Percentiles rank a stretch among this genome's conserved stretches.
Conservation (phyloP, 2,113 vertebrate species). For the Amphiprion percula region DNA sequence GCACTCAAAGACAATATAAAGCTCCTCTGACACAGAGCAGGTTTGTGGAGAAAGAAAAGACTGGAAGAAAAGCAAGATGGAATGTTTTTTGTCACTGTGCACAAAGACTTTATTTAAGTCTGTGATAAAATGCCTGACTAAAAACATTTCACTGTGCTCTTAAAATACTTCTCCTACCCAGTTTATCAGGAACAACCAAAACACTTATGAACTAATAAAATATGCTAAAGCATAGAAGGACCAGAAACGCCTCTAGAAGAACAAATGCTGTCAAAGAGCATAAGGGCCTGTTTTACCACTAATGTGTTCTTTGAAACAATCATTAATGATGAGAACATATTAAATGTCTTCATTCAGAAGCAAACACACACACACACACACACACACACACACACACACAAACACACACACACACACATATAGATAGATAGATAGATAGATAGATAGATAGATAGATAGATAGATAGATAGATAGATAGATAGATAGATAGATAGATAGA, state of each 20-base stretch:
- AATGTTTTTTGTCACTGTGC: conserved; percentile 49
- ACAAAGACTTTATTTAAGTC: conserved; percentile 35
- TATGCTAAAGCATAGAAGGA: not conserved
- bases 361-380: too few species aligned
- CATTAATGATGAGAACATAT: too few species aligned
- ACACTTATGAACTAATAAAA: conserved; percentile 12
- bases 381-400: too few species aligned
- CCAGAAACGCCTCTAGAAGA: not conserved
- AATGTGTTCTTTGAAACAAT: too few species aligned
- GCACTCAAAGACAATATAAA: conserved; percentile 42
- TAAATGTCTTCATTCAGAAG: too few species aligned
- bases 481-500: too few species aligned
- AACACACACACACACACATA: too few species aligned
- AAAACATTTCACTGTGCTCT: conserved; percentile 30
- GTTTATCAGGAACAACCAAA: conserved; percentile 42
- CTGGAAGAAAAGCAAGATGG: conserved; percentile 31
- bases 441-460: too few species aligned
- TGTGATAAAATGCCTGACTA: conserved; percentile 41
- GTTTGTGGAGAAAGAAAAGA: not conserved
- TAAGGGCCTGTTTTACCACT: too few species aligned
- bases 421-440: too few species aligned
- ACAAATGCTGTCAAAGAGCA: too few species aligned
- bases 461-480: too few species aligned
- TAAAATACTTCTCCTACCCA: conserved; percentile 53
- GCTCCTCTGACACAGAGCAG: conserved; percentile 53